These are phyloP conservation scores for Brachyrhaphis roseni DNA, from an alignment of 2,797 vertebrate genomes.

Conservation along the genomic window DNA sequence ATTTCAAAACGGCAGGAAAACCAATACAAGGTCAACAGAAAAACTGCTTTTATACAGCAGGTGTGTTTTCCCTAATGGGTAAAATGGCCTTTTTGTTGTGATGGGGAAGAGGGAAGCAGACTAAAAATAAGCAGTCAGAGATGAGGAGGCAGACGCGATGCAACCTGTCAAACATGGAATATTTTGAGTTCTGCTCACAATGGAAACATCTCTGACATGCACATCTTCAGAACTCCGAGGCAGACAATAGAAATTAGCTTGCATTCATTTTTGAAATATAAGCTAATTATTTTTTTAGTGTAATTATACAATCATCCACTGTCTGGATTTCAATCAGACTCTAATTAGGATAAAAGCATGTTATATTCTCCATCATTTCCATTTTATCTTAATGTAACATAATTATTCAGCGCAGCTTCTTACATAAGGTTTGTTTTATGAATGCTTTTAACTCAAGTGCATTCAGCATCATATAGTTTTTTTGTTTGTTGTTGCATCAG, in stretches of 20 bases:
- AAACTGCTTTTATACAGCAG: slow-evolving; percentile 22
- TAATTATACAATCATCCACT: slow-evolving; percentile 28
- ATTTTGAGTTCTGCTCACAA: slow-evolving; percentile 83
- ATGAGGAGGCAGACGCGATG: slow-evolving; percentile 73
- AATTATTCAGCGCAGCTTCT: slow-evolving; percentile 24
- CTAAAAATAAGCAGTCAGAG: slow-evolving; percentile 81
- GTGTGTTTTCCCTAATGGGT: slow-evolving; percentile 62
- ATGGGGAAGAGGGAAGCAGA: slow-evolving; percentile 82
- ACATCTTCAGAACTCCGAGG: slow-evolving; percentile 73
- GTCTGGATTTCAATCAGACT: slow-evolving; percentile 35
- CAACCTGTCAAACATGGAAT: slow-evolving; percentile 87
- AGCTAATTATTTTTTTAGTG: slow-evolving; percentile 29
- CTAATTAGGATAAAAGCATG: slow-evolving; percentile 33
- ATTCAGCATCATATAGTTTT: slow-evolving; percentile 2
- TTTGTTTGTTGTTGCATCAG: background rate
- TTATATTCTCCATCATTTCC: slow-evolving; percentile 8
- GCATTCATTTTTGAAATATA: slow-evolving; percentile 57
- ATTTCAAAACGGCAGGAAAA: slow-evolving; percentile 32
- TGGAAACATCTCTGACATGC: slow-evolving; percentile 87
- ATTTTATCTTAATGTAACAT: slow-evolving; percentile 35
- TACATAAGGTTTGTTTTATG: slow-evolving; percentile 16
- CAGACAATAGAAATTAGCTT: slow-evolving; percentile 53
- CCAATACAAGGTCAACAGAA: slow-evolving; percentile 5
- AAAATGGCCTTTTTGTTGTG: slow-evolving; percentile 86
- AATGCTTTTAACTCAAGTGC: background rate